Evolutionary conservation across 2,888 invertebrate genomes (phyloP).

Genomic region (Acrobasis suavella): DNA sequence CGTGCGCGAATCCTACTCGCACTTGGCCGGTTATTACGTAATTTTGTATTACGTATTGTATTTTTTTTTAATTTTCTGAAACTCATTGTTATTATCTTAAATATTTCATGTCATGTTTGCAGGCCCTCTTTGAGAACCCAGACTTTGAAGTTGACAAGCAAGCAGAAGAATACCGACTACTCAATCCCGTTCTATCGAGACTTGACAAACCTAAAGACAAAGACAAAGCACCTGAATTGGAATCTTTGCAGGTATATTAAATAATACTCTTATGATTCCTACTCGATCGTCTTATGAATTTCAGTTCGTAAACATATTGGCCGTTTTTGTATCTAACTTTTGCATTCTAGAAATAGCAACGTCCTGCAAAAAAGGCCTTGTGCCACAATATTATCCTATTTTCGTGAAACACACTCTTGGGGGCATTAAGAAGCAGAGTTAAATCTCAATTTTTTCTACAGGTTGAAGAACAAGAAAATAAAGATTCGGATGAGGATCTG

Average conservation of each 20-base stretch:
- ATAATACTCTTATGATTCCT: too few relatives aligned
- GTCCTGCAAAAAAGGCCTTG: too few relatives aligned
- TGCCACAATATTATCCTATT: too few relatives aligned
- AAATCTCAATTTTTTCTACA: slow-evolving; percentile 31
- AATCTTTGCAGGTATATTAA: slow-evolving; percentile 70
- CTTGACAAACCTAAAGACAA: slow-evolving; percentile 87
- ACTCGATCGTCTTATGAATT: too few relatives aligned
- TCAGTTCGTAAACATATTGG: too few relatives aligned
- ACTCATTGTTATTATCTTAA: neutral
- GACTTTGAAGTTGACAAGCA: slow-evolving; percentile 95
- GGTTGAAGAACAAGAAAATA: slow-evolving; percentile 64
- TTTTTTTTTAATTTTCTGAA: neutral
- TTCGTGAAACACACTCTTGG: too few relatives aligned
- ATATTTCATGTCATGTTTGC: slow-evolving; percentile 13
- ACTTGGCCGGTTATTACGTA: too few relatives aligned
- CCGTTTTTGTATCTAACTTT: too few relatives aligned
- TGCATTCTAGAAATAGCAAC: too few relatives aligned
- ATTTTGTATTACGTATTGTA: neutral
- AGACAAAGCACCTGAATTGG: slow-evolving; percentile 79
- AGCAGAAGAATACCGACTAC: slow-evolving; percentile 92
- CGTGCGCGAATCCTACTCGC: too few relatives aligned
- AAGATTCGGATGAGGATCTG: slow-evolving; percentile 80
- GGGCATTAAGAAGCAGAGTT: too few relatives aligned
- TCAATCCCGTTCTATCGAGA: slow-evolving; percentile 94
- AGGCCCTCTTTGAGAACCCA: slow-evolving; percentile 93